Base-by-base conservation (phyloP, 2,888 invertebrate genomes). In the Rapana venosa region DNA sequence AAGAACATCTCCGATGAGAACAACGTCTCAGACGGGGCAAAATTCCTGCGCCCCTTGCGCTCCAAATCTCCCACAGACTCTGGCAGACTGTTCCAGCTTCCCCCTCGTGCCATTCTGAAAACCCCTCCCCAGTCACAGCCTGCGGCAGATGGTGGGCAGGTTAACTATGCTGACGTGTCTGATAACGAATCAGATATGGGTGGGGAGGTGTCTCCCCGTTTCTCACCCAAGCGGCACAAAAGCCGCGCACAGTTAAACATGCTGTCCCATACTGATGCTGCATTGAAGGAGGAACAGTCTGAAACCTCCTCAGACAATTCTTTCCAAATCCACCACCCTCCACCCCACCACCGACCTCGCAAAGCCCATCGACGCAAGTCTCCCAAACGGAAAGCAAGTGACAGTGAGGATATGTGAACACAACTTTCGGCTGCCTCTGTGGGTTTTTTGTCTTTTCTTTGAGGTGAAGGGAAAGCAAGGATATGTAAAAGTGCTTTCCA, bases 1-100 rank as follows among this genome's bases (percentile, higher is more conserved):
- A 87, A 90, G n/a, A 32, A 81, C 17, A 17, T 89, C 6, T 84
- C 91, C 13, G 90, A 91, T 36, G 89, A 90, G 8, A 86, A 90
- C 56, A 91, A 88, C 26, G 58, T 74, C 36, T 89, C 87, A 0
- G 84, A 89, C 22, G 83, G 87, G 5, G 70, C 70, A 11, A 84
- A 56, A 8, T 81, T 87, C 30, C 35, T 56, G 20, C 61, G n/a
- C 61, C 61, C 35, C 5, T 36, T n/a, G 6, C 90, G 61, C n/a
- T 32, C 88, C 79, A 66, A 35, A 17, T 61, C 83, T 1, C 85
- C 74, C 4, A 26, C 47, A 83, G 74, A 84, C 26, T 74, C 74
- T 8, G 70, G 11, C 36, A 17, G 26, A 17, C 30, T 77, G 30
- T 84, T 85, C 70, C 61, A 74, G 36, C 2, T 70, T 30, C 70